Conservation (phyloP, 2,888 invertebrate genomes). For the Taenaris catops region DNA sequence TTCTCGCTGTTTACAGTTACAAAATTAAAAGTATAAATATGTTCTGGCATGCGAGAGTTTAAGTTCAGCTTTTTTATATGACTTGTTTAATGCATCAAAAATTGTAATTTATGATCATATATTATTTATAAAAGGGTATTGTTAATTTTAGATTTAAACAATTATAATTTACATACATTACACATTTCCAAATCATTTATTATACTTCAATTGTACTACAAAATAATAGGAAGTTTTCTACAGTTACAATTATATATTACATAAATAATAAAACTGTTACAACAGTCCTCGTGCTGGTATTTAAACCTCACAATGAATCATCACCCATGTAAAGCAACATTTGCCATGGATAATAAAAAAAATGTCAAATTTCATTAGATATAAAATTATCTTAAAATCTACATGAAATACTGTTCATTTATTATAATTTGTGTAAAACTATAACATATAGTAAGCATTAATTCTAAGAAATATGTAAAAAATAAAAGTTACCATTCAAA, state of each 20-base stretch:
- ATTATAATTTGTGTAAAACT: constrained; percentile 49
- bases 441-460: constrained; percentile 47
- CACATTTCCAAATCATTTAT: constrained; percentile 71
- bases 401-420: constrained; percentile 72
- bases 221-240: constrained; percentile 80
- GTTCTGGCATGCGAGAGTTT: too few species aligned
- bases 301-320: constrained; percentile 25
- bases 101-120: too few species aligned
- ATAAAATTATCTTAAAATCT: constrained; percentile 38
- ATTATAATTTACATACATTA: too few species aligned
- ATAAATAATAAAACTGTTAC: constrained; percentile 71
- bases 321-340: constrained; percentile 27
- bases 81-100: too few species aligned
- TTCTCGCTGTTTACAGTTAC: too few species aligned
- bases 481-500: constrained; percentile 44
- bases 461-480: constrained; percentile 37
- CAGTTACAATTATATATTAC: constrained; percentile 73
- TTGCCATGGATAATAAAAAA: constrained; percentile 35
- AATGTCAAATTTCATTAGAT: constrained; percentile 31
- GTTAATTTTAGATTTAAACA: too few species aligned
- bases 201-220: constrained; percentile 78
- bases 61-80: too few species aligned
- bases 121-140: too few species aligned
- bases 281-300: constrained; percentile 52
- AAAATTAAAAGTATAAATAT: too few species aligned